phyloP scores from a whole-genome alignment of 2,888 invertebrate genomes.

The Mythimna vitellina region DNA sequence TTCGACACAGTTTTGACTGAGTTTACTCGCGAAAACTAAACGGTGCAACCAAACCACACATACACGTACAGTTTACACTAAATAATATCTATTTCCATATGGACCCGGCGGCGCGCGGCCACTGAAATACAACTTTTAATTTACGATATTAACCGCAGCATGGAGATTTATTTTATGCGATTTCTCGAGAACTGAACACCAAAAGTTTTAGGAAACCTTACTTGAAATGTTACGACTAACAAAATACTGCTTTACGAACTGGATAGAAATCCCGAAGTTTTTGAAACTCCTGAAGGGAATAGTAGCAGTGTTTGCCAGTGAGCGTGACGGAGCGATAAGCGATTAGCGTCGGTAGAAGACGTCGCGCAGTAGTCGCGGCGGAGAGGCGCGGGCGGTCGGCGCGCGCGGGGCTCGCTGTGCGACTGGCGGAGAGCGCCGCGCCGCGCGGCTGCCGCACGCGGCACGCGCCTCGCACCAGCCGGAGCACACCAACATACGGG shows the following conservation, averaged over 20 bases:
- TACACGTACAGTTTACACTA: conserved; percentile 22
- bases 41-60: conserved; percentile 15
- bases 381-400: conserved; percentile 27
- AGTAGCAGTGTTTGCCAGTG: conserved; percentile 3
- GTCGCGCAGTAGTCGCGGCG: not conserved
- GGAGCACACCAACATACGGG: not conserved
- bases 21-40: conserved; percentile 5
- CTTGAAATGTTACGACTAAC: conserved; percentile 1
- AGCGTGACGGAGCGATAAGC: conserved; percentile 51
- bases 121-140: conserved; percentile 59
- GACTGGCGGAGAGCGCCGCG: conserved; percentile 45
- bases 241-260: conserved; percentile 52
- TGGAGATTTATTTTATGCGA: conserved; percentile 56
- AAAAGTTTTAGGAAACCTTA: conserved; percentile 35
- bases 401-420: conserved; percentile 50
- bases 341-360: conserved; percentile 38
- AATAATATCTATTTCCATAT: conserved; percentile 37
- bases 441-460: conserved; percentile 1
- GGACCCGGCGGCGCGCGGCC: conserved; percentile 12
- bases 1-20: not conserved
- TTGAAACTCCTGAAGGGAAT: conserved; percentile 37
- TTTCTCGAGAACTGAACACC: conserved; percentile 42
- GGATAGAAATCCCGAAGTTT: conserved; percentile 29
- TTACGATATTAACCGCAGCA: conserved; percentile 56
- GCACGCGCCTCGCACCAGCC: not conserved